Conservation (phyloP, 2,797 vertebrate genomes). For the Malurus splendens region DNA sequence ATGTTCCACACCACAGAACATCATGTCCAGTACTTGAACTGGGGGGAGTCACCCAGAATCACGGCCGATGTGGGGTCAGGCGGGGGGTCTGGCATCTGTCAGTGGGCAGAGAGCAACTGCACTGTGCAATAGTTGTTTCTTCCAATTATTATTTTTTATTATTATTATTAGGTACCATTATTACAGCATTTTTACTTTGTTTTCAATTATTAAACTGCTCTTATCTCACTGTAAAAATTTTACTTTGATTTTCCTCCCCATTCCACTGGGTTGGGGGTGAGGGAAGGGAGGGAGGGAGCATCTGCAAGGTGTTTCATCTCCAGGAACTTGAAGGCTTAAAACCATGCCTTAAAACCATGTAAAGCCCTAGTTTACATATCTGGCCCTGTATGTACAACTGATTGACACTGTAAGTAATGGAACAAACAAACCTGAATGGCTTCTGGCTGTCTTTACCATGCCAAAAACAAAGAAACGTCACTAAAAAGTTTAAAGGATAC, state of each 20-base stretch:
- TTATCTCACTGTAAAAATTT: not conserved
- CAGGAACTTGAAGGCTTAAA: not conserved
- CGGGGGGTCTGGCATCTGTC: not conserved
- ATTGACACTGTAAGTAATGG: not conserved
- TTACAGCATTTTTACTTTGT: not conserved
- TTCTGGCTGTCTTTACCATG: not conserved
- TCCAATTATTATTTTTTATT: not conserved
- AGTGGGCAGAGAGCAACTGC: too few species aligned
- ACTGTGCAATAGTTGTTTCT: too few species aligned
- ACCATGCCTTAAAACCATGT: not conserved
- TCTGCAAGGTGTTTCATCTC: not conserved
- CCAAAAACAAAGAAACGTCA: not conserved
- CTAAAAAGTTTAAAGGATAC: not conserved
- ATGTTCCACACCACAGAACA: not conserved
- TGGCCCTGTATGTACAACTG: not conserved
- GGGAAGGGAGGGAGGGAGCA: not conserved
- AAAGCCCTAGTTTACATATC: too few species aligned
- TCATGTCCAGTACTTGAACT: not conserved
- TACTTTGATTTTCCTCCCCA: not conserved
- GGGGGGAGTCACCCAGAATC: not conserved
- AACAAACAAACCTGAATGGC: not conserved
- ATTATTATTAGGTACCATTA: not conserved
- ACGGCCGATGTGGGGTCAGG: accelerated
- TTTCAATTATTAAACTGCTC: not conserved
- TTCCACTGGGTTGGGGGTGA: not conserved